Conservation (phyloP, 2,113 vertebrate species). For the Seriola dumerili region DNA sequence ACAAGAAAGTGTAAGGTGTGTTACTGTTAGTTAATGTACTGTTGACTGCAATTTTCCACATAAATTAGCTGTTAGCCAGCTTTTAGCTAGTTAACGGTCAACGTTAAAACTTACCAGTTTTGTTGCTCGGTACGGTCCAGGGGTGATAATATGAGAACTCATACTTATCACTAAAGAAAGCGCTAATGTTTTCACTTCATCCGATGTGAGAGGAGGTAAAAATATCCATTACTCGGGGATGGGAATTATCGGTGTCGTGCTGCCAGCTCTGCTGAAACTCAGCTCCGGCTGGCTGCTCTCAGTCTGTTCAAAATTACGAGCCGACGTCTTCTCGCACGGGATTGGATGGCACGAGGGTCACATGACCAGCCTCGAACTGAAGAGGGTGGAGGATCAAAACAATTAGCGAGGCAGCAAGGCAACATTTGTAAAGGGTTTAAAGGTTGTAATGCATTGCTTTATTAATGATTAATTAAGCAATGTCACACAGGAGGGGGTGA, state of each 20-base stretch:
- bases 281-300: neutral
- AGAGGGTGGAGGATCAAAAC: slow-evolving; percentile 10
- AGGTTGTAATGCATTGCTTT: too few species aligned
- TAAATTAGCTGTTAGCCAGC: neutral
- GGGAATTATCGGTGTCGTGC: neutral
- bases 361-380: slow-evolving; percentile 49
- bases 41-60: neutral
- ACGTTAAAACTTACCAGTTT: slow-evolving; percentile 61
- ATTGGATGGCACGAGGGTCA: slow-evolving; percentile 75
- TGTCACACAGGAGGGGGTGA: too few species aligned
- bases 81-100: neutral
- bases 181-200: neutral
- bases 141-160: slow-evolving; percentile 73
- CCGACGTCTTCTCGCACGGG: slow-evolving; percentile 35
- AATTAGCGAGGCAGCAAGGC: neutral
- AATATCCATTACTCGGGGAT: slow-evolving; percentile 8
- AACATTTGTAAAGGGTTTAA: too few species aligned
- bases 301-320: slow-evolving; percentile 83
- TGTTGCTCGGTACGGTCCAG: slow-evolving; percentile 74
- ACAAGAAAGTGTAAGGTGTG: neutral
- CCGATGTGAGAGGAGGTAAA: neutral
- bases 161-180: slow-evolving; percentile 39
- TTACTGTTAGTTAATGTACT: neutral
- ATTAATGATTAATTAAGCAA: too few species aligned
- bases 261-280: neutral